A percentile compares a stretch with the other conserved stretches of the same genome.
Conservation (phyloP, 2,888 invertebrate genomes). For the Macrophya alboannulata region DNA sequence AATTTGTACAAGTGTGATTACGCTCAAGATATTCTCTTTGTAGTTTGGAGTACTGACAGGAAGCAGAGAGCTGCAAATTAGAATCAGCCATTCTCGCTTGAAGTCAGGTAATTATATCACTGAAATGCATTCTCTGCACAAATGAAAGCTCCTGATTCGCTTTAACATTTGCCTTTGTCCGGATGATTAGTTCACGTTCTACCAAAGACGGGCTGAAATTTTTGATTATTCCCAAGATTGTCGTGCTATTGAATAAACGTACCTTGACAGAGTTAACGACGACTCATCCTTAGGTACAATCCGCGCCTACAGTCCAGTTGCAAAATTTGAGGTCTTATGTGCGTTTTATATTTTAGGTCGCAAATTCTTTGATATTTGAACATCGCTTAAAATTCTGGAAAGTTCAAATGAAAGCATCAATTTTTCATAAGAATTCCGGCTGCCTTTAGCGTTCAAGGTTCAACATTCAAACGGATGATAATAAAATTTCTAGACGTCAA, state of each 20-base stretch:
- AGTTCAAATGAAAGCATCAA: constrained; percentile 22
- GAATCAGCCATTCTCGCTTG: constrained; percentile 32
- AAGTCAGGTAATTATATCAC: constrained; percentile 30
- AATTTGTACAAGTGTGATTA: constrained; percentile 56
- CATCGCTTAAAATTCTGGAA: constrained; percentile 16
- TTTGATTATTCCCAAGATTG: constrained; percentile 14
- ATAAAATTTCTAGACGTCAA: constrained; percentile 44
- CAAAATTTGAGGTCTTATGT: neutral
- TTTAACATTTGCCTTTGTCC: constrained; percentile 32
- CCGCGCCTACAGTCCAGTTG: neutral
- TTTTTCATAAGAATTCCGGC: constrained; percentile 16
- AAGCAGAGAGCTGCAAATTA: constrained; percentile 55
- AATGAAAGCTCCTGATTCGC: neutral
- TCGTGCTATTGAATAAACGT: neutral
- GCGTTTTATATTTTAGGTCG: neutral
- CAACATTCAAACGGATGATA: constrained; percentile 30
- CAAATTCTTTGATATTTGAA: neutral
- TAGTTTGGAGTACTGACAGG: constrained; percentile 45
- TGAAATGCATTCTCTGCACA: constrained; percentile 40
- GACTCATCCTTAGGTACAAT: neutral
- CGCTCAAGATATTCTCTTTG: constrained; percentile 56
- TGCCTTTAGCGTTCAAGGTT: constrained; percentile 8
- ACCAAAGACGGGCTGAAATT: constrained; percentile 3
- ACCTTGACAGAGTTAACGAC: neutral
- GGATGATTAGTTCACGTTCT: constrained; percentile 27